Percentiles rank a stretch among this genome's conserved stretches.
phyloP scores from a whole-genome alignment of 2,888 invertebrate genomes.

The Drosophila imparisetae region DNA sequence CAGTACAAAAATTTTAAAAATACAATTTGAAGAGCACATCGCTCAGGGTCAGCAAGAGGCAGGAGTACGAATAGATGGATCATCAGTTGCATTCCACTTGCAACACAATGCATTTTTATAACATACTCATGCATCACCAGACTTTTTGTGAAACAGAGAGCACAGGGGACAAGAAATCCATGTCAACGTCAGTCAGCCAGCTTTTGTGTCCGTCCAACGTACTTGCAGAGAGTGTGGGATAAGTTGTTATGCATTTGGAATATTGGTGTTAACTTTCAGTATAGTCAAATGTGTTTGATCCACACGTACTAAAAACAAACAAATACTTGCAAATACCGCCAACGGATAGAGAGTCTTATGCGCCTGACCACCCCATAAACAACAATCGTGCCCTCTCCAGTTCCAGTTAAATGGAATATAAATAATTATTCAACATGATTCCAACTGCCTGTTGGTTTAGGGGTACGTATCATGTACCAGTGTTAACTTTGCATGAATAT shows the following conservation, averaged over 20 bases:
- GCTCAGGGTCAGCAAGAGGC: conserved; percentile 20
- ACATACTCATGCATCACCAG: conserved; percentile 24
- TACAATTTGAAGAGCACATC: conserved; percentile 68
- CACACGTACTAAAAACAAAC: conserved; percentile 18
- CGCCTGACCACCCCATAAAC: not conserved
- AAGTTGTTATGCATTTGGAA: conserved; percentile 55
- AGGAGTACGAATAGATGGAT: conserved; percentile 16
- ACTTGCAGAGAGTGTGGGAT: conserved; percentile 10
- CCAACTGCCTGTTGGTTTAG: not conserved
- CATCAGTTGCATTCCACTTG: conserved; percentile 18
- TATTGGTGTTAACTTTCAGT: conserved; percentile 61
- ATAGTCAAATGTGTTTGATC: conserved; percentile 10
- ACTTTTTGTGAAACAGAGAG: conserved; percentile 31
- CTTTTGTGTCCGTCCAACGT: conserved; percentile 19
- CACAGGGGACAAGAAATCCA: conserved; percentile 36
- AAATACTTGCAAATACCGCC: conserved; percentile 14
- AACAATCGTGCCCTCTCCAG: not conserved
- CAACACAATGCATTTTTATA: conserved; percentile 40
- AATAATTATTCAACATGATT: conserved; percentile 69
- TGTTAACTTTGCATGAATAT: conserved; percentile 52
- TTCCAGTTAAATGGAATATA: conserved; percentile 51
- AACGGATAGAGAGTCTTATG: not conserved
- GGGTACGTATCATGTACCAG: not conserved
- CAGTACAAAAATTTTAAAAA: conserved; percentile 70
- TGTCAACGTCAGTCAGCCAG: conserved; percentile 55